Conservation (phyloP, 1,140 invertebrate genomes). For the Aradophagus sp. region DNA sequence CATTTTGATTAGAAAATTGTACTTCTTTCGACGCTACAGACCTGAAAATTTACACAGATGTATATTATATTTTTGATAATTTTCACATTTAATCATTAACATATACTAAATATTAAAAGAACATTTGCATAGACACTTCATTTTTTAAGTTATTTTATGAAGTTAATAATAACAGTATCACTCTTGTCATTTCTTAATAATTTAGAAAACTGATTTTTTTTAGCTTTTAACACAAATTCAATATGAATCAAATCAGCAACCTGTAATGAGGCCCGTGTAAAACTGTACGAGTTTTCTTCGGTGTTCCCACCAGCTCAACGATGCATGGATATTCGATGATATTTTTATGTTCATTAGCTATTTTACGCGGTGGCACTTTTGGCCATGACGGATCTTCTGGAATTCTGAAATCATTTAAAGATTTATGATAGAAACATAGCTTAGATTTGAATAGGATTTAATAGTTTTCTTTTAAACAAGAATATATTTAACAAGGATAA, state of each 20-base stretch:
- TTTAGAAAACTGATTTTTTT: background rate
- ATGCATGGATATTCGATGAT: conserved; percentile 63
- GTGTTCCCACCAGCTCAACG: conserved; percentile 59
- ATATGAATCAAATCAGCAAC: conserved; percentile 10
- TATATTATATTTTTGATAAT: too few species aligned
- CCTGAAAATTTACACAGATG: too few species aligned
- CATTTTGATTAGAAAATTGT: conserved; percentile 7
- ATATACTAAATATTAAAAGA: conserved; percentile 7
- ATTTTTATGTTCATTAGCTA: conserved; percentile 53
- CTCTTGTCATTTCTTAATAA: background rate
- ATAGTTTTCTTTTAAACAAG: too few species aligned
- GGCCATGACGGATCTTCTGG: conserved; percentile 70
- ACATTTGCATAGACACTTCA: too few species aligned
- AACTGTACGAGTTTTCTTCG: conserved; percentile 60
- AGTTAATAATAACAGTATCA: too few species aligned
- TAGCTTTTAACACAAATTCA: too few species aligned
- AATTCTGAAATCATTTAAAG: conserved; percentile 61
- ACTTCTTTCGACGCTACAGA: conserved; percentile 6
- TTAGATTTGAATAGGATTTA: too few species aligned
- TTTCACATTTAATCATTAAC: too few species aligned
- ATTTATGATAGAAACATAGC: too few species aligned
- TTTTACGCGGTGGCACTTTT: conserved; percentile 66
- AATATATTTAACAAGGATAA: too few species aligned
- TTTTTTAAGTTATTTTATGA: too few species aligned
- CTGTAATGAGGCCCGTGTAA: conserved; percentile 53